phyloP scores from a whole-genome alignment of 2,113 vertebrate genomes.

The Aegithalos caudatus region DNA sequence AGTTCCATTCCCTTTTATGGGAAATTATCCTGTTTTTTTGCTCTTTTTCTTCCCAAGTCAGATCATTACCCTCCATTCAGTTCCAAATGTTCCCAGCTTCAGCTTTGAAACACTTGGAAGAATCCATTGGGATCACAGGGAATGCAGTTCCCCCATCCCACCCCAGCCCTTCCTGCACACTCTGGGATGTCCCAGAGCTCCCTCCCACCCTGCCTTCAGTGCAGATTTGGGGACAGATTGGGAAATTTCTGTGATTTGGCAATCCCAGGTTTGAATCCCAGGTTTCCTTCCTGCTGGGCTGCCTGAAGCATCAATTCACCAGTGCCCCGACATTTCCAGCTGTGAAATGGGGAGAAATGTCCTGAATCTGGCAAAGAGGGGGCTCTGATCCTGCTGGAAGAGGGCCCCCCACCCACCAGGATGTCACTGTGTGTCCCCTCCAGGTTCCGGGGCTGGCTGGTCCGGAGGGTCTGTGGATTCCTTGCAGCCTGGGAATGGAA shows the following conservation, averaged over 20 bases:
- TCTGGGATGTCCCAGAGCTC: neutral
- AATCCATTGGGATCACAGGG: neutral
- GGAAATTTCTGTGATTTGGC: neutral
- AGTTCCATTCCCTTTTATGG: neutral
- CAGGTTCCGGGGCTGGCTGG: conserved; percentile 81
- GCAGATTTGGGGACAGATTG: neutral
- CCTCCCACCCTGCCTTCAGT: neutral
- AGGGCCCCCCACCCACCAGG: fast-evolving
- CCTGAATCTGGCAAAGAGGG: neutral
- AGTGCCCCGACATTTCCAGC: neutral
- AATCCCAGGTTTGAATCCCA: neutral
- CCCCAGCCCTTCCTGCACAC: fast-evolving
- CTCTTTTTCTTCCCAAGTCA: neutral
- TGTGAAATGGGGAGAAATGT: neutral
- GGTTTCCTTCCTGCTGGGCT: neutral
- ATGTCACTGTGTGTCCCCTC: neutral
- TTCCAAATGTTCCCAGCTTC: neutral
- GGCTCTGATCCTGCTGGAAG: no score
- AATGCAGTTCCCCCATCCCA: neutral
- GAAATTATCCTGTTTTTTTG: neutral
- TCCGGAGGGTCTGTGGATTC: conserved; percentile 69
- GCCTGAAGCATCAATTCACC: fast-evolving
- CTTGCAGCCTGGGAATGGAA: conserved; percentile 43
- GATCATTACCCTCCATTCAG: neutral
- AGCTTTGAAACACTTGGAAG: neutral